Conservation (phyloP, 64 coral and sea anemone species). For the Trachythela sp. region DNA sequence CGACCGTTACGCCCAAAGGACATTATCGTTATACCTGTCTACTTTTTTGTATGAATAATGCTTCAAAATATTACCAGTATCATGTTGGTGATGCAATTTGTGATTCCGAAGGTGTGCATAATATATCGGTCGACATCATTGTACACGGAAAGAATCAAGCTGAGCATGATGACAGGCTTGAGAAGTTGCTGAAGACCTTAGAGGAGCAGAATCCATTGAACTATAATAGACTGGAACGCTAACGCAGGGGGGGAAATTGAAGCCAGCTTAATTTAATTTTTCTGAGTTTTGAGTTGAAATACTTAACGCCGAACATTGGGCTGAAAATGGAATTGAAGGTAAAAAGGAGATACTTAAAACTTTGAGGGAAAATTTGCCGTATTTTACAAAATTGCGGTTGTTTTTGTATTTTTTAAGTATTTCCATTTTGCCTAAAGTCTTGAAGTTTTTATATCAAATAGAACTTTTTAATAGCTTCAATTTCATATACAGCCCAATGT, state of each 20-base stretch:
- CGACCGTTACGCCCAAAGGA: background rate
- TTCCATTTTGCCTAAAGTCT: too few relatives aligned
- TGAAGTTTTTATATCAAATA: too few relatives aligned
- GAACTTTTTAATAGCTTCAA: too few relatives aligned
- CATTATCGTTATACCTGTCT: background rate
- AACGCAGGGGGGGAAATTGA: too few relatives aligned
- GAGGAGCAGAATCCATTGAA: background rate
- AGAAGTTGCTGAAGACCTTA: background rate
- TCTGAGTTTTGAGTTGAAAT: too few relatives aligned
- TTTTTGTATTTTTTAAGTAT: too few relatives aligned
- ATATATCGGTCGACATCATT: background rate
- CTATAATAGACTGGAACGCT: too few relatives aligned
- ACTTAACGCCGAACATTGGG: background rate
- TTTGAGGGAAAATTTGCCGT: too few relatives aligned
- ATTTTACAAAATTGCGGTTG: too few relatives aligned
- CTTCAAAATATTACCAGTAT: background rate
- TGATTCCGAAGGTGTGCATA: background rate
- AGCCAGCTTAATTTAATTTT: too few relatives aligned
- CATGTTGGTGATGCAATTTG: background rate
- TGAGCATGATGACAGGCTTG: background rate
- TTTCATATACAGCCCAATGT: too few relatives aligned
- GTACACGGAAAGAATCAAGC: background rate
- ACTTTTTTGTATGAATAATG: background rate
- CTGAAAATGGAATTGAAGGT: background rate
- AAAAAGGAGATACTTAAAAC: background rate